Evolutionary conservation across 2,888 invertebrate genomes (phyloP).

Genomic region (Drosophila austrosaltans): DNA sequence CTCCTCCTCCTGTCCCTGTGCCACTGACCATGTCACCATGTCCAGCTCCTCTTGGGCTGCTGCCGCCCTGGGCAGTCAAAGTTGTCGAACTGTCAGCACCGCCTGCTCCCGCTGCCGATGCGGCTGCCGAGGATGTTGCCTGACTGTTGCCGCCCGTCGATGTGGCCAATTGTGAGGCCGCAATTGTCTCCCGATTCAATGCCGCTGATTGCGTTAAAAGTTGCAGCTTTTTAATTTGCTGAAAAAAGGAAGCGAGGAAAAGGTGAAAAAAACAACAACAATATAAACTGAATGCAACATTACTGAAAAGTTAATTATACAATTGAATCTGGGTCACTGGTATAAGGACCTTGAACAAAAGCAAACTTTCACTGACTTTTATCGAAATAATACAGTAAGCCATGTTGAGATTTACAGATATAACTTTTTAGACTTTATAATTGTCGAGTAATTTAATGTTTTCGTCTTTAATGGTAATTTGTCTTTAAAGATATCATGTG

Average conservation of each 20-base stretch:
- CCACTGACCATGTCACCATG: conserved; percentile 41
- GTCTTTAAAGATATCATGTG: too few relatives aligned
- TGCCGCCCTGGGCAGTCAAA: conserved; percentile 63
- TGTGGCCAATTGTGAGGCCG: conserved; percentile 83
- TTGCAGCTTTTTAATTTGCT: conserved; percentile 84
- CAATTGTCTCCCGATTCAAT: conserved; percentile 83
- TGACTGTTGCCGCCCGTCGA: conserved; percentile 78
- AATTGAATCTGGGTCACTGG: neutral
- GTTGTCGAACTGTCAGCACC: conserved; percentile 69
- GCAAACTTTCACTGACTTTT: neutral
- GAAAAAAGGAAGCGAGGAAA: conserved; percentile 36
- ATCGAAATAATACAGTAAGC: neutral
- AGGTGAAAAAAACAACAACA: conserved; percentile 24
- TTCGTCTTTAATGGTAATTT: too few relatives aligned
- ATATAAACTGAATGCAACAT: conserved; percentile 2
- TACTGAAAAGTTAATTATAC: conserved; percentile 17
- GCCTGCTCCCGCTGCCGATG: conserved; percentile 49
- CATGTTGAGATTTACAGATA: too few relatives aligned
- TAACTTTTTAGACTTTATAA: too few relatives aligned
- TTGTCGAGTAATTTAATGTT: too few relatives aligned
- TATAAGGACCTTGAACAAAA: neutral
- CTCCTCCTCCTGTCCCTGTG: conserved; percentile 37
- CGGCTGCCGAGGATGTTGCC: conserved; percentile 58
- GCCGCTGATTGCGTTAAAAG: conserved; percentile 83
- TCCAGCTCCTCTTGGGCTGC: conserved; percentile 57